Base-by-base conservation (phyloP, 2,888 invertebrate species). In the Heliconius cydno region DNA sequence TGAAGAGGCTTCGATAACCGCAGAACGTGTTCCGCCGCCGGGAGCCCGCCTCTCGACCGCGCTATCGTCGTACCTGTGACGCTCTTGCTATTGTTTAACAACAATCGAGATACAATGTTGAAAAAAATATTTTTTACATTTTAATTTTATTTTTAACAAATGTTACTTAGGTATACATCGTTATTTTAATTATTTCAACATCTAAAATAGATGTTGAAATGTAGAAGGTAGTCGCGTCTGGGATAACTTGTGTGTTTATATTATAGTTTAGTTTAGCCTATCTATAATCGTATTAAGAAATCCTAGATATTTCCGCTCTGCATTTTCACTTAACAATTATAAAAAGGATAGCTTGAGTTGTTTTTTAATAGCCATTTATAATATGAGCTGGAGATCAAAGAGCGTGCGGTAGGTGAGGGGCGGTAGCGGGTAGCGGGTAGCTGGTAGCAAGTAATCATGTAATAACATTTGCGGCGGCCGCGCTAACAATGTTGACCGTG, bases 401-500 rank as follows among this genome's bases (percentile, higher is more conserved):
- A 90, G 87, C 87, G 87, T 80, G 85, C 79, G 22, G 86, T 90
- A 91, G 90, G 91, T 91, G 92, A 91, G 88, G 88, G 88, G 84
- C 86, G 86, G 85, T 90, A 88, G 89, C 88, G 65, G 77, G 81
- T 73, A 66, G 60, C 60, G 86, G 86, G 85, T 90, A 88, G 89
- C 88, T 65, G 78, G 80, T 63, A 70, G 60, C 65, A 66, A 75
- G 82, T 90, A 92, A 94, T 93, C 92, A 92, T 92, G 90, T 93
- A 92, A 94, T 93, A 92, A 92, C 92, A 92, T 93, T 93, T 91
- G 90, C 86, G 84, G 84, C 80, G 83, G 82, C 81, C 81, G 81
- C 85, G 87, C 93, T 95, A 95, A 95, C 94, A 94, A 95, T 95
- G 94, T 95, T 94, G 94, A 94, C 94, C 91, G 89, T 88, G 88